Conservation (phyloP, 1,140 invertebrate species). For the Antheraea pernyi region DNA sequence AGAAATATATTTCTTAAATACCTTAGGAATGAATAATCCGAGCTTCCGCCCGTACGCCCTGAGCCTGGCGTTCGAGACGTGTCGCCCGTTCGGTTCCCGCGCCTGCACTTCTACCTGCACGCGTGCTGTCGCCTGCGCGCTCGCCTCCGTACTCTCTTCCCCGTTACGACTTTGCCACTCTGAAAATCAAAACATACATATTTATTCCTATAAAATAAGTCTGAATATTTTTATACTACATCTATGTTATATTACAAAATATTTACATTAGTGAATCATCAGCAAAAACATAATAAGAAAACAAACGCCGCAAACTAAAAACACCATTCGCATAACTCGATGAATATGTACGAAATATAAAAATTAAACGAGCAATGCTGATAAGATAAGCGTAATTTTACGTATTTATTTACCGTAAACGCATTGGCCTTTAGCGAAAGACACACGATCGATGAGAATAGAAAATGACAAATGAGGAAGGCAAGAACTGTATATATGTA, state of each 20-base stretch:
- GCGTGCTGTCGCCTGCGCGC: slow-evolving; percentile 25
- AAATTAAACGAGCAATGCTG: background rate
- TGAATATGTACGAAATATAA: background rate
- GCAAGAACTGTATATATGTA: background rate
- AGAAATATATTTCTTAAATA: slow-evolving; percentile 24
- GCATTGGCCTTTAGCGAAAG: background rate
- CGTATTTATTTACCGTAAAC: background rate
- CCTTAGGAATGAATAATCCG: slow-evolving; percentile 74
- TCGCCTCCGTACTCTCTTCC: slow-evolving; percentile 16
- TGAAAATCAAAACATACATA: slow-evolving; percentile 9
- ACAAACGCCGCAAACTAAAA: slow-evolving; percentile 2
- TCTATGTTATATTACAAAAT: background rate
- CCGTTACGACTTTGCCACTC: slow-evolving; percentile 28
- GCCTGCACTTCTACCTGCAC: slow-evolving; percentile 24
- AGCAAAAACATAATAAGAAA: slow-evolving; percentile 5
- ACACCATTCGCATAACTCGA: slow-evolving; percentile 1
- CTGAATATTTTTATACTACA: background rate
- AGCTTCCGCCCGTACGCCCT: slow-evolving; percentile 67
- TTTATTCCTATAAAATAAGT: background rate
- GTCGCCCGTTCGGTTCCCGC: slow-evolving; percentile 46
- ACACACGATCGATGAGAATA: background rate
- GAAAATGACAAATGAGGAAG: background rate
- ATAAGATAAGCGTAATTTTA: background rate
- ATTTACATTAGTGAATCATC: background rate
- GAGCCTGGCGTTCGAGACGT: slow-evolving; percentile 55